phyloP scores from a whole-genome alignment of 1,140 invertebrate genomes.

The Drosophila hydei region DNA sequence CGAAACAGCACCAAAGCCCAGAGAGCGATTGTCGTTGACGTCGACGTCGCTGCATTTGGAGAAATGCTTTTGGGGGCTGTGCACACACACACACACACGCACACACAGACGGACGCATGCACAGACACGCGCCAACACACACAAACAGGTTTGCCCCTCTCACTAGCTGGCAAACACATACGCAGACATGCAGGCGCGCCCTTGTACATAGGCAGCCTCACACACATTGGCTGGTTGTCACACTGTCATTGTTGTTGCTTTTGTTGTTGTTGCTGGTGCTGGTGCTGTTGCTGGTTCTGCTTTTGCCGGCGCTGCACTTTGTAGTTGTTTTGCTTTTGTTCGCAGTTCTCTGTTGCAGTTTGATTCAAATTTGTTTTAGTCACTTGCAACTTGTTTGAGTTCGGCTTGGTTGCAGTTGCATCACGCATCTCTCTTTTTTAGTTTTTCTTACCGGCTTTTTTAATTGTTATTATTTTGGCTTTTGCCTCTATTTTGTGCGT shows the following conservation, averaged over 20 bases:
- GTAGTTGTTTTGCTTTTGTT: constrained; percentile 52
- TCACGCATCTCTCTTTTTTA: constrained; percentile 17
- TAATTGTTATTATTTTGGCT: constrained; percentile 4
- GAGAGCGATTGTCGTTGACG: constrained; percentile 52
- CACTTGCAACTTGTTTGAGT: constrained; percentile 48
- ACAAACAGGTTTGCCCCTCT: constrained; percentile 28
- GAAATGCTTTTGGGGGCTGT: constrained; percentile 76
- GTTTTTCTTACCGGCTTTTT: constrained; percentile 23
- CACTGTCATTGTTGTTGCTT: constrained; percentile 34
- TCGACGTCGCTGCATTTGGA: constrained; percentile 71
- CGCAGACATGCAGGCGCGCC: constrained; percentile 52
- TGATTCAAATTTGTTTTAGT: constrained; percentile 29
- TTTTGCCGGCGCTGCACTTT: constrained; percentile 57
- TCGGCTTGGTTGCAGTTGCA: constrained; percentile 37
- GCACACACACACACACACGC: constrained; percentile 21
- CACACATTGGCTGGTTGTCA: constrained; percentile 71
- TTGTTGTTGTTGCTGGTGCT: constrained; percentile 24
- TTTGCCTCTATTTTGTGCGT: constrained; percentile 4
- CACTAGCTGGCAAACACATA: constrained; percentile 30
- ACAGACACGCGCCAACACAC: constrained; percentile 39
- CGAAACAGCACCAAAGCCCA: constrained; percentile 61
- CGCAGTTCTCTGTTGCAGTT: constrained; percentile 50
- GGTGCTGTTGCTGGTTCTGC: constrained; percentile 26
- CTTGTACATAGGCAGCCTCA: constrained; percentile 74
- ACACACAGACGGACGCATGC: constrained; percentile 21